Evolutionary conservation across 2,888 invertebrate genomes (phyloP).

Genomic region (Ochropleura plecta): DNA sequence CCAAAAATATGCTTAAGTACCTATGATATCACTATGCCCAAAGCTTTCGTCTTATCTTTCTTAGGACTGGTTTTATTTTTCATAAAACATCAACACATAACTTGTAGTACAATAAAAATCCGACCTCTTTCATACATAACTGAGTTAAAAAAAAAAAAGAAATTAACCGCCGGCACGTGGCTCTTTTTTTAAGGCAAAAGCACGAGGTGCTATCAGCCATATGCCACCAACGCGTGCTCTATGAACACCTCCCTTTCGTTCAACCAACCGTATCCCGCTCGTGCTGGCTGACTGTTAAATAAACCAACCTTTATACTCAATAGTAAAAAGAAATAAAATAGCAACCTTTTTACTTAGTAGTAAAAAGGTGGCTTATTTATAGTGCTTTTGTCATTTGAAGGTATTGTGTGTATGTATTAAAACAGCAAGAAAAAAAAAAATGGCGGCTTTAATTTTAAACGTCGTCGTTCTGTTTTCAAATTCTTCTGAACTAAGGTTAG

Average conservation of each 20-base stretch:
- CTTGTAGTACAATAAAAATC: background rate
- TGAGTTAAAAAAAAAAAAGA: constrained; percentile 65
- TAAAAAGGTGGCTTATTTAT: too few species aligned
- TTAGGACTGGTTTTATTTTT: constrained; percentile 3
- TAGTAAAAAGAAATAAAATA: too few species aligned
- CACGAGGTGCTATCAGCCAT: constrained; percentile 79
- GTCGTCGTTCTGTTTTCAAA: constrained; percentile 43
- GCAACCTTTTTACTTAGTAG: too few species aligned
- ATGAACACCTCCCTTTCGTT: constrained; percentile 64
- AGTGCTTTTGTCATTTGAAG: too few species aligned
- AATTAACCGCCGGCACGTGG: constrained; percentile 81
- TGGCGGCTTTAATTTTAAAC: background rate
- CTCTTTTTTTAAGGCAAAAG: constrained; percentile 74
- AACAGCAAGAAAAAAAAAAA: too few species aligned
- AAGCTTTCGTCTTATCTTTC: background rate
- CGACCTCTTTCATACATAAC: constrained; percentile 47
- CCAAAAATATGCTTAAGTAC: background rate
- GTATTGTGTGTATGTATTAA: background rate
- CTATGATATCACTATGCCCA: background rate
- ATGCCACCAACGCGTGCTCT: constrained; percentile 87
- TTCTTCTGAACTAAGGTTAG: constrained; percentile 40
- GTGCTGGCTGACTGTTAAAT: constrained; percentile 39
- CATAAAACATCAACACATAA: constrained; percentile 10
- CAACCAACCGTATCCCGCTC: constrained; percentile 74
- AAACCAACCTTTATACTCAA: constrained; percentile 28